These are phyloP conservation scores for Chiloscyllium punctatum DNA, from an alignment of 2,797 vertebrate genomes.

Conservation along the genomic window DNA sequence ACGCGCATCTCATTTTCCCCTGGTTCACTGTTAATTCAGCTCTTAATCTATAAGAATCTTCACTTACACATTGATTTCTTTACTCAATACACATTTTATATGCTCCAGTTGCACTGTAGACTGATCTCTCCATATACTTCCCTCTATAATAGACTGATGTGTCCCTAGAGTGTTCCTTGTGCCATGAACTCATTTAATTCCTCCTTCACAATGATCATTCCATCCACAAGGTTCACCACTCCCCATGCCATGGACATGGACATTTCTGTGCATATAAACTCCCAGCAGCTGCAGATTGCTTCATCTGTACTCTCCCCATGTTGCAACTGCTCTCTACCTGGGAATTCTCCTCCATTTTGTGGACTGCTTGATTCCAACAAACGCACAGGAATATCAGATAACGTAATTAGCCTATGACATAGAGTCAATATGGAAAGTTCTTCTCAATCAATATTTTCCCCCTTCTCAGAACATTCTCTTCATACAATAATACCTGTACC, in stretches of 20 bases:
- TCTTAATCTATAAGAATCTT: background rate
- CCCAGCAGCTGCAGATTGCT: background rate
- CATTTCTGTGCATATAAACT: background rate
- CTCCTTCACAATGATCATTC: background rate
- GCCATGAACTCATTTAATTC: background rate
- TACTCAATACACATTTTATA: background rate
- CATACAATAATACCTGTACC: background rate
- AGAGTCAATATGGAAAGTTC: background rate
- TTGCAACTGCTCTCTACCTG: background rate
- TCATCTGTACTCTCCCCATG: background rate
- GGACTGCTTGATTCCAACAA: background rate
- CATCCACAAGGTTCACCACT: background rate
- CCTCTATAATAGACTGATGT: background rate
- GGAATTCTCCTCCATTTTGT: background rate
- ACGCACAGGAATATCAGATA: background rate
- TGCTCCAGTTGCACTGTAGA: background rate
- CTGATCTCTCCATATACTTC: background rate
- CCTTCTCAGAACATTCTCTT: background rate
- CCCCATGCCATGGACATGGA: background rate
- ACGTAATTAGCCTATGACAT: background rate
- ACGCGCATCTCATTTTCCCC: background rate
- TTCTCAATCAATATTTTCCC: background rate
- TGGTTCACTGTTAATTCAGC: background rate
- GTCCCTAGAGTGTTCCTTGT: background rate
- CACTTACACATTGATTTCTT: background rate